These are phyloP conservation scores for Dinomys branickii DNA, from an alignment of 2,113 vertebrate genomes.

Conservation along the genomic window DNA sequence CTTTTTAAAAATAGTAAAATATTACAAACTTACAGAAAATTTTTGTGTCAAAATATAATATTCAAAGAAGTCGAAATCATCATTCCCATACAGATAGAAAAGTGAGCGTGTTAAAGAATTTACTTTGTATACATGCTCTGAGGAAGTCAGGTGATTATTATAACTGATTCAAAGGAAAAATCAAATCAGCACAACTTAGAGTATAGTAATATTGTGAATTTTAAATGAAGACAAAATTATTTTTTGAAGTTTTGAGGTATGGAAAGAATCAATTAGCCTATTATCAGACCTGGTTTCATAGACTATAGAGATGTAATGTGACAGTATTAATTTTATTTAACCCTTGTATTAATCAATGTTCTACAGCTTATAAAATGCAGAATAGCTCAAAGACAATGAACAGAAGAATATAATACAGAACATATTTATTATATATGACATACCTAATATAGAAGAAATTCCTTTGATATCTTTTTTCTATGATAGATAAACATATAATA, in stretches of 20 bases:
- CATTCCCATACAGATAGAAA: not conserved
- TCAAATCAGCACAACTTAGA: slow-evolving; percentile 41
- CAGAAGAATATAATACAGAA: not conserved
- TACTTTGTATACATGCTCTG: slow-evolving; percentile 1
- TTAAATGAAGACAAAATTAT: slow-evolving; percentile 36
- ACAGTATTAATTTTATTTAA: slow-evolving; percentile 42
- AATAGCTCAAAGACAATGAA: not conserved
- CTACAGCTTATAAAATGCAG: not conserved
- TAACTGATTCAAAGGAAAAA: slow-evolving; percentile 26
- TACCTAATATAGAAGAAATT: not conserved
- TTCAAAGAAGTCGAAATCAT: slow-evolving; percentile 23
- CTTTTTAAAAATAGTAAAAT: not conserved
- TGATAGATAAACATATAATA: not conserved
- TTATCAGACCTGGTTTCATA: slow-evolving; percentile 22
- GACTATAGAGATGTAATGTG: not conserved
- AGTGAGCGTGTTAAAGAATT: not conserved
- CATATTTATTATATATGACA: not conserved
- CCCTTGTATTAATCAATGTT: not conserved
- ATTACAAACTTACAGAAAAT: not conserved
- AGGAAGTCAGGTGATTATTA: slow-evolving; percentile 41
- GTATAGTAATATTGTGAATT: slow-evolving; percentile 39
- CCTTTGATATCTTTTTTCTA: not conserved
- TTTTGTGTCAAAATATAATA: not conserved
- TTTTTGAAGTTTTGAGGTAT: not conserved
- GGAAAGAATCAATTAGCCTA: slow-evolving; percentile 23